Conservation (phyloP, 2,113 vertebrate genomes). For the Phylloscopus trochiloides region DNA sequence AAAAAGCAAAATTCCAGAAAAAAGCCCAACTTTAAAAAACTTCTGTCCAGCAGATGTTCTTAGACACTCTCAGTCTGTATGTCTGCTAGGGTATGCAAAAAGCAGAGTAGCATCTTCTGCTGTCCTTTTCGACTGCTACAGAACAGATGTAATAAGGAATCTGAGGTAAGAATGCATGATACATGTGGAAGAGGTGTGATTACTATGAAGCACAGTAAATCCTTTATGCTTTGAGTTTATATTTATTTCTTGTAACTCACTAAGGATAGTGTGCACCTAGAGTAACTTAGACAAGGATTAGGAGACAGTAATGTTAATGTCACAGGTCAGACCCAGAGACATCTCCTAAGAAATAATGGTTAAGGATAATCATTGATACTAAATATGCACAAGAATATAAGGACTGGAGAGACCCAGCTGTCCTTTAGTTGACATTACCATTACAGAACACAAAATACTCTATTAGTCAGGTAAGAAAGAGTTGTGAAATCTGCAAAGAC, state of each 20-base stretch:
- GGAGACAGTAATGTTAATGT: neutral
- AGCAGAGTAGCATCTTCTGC: neutral
- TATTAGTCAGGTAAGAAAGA: neutral
- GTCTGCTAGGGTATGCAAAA: neutral
- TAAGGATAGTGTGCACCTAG: neutral
- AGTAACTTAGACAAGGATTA: neutral
- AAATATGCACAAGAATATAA: neutral
- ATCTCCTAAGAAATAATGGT: neutral
- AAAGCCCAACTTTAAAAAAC: neutral
- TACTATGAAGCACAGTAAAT: neutral
- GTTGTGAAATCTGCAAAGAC: accelerated
- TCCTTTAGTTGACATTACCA: neutral
- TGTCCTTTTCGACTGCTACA: neutral
- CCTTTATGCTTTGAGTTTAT: neutral
- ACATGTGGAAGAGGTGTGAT: neutral
- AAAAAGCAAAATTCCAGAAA: neutral
- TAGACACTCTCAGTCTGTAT: neutral
- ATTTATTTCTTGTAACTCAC: neutral
- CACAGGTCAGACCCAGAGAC: neutral
- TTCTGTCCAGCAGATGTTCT: neutral
- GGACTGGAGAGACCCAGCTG: neutral
- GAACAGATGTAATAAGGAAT: neutral
- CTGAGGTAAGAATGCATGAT: neutral
- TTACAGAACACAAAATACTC: neutral
- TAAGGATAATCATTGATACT: neutral